A percentile compares a stretch with the other conserved stretches of the same genome.
phyloP scores from a whole-genome alignment of 2,113 vertebrate genomes.

The Heterochromis multidens region DNA sequence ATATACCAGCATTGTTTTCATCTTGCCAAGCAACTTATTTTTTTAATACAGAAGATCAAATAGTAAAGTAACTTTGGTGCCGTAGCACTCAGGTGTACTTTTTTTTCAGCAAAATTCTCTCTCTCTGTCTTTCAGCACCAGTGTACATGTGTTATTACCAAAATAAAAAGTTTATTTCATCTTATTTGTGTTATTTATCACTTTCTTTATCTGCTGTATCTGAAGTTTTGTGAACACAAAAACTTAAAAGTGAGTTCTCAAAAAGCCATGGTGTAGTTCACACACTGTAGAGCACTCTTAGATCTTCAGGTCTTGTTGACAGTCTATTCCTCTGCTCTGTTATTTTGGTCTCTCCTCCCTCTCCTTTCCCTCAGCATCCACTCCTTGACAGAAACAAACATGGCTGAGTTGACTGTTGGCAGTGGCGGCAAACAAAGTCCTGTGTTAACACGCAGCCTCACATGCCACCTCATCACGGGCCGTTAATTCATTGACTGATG shows the following conservation, averaged over 20 bases:
- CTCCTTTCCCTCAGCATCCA: conserved; percentile 7
- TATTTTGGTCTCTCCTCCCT: neutral
- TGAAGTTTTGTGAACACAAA: neutral
- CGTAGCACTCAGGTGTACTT: no score
- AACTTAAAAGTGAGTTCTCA: neutral
- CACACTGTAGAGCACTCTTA: neutral
- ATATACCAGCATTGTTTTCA: no score
- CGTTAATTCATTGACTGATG: conserved; percentile 67
- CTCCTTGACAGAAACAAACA: conserved; percentile 51
- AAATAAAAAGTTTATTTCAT: neutral
- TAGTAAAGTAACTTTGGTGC: no score
- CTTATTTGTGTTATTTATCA: neutral
- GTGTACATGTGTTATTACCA: neutral
- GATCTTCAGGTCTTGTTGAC: neutral
- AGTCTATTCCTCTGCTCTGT: neutral
- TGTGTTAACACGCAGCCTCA: conserved; percentile 38
- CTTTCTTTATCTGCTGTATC: neutral
- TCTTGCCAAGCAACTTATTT: no score
- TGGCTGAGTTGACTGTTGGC: conserved; percentile 35
- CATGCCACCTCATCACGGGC: conserved; percentile 26
- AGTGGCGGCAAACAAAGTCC: conserved; percentile 22
- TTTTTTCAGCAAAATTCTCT: no score
- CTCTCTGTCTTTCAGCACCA: neutral
- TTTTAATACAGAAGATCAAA: no score
- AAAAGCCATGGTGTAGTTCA: neutral